Evolutionary conservation across 2,797 vertebrate genomes (phyloP).

Genomic region (Lagorchestes hirsutus): DNA sequence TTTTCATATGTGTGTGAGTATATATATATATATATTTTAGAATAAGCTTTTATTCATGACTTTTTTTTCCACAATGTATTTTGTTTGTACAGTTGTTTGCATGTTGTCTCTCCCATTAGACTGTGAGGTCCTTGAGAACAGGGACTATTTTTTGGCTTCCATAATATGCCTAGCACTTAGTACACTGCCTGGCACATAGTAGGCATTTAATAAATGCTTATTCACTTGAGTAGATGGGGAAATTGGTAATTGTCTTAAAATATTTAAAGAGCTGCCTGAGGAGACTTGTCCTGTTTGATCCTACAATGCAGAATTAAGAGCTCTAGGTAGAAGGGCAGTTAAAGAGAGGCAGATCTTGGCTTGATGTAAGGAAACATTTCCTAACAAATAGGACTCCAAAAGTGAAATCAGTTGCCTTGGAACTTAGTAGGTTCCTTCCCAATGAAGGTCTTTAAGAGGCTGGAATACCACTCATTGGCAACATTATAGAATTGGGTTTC

Average conservation of each 20-base stretch:
- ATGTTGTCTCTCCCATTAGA: not conserved
- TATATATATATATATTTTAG: not conserved
- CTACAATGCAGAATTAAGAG: not conserved
- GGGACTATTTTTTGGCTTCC: not conserved
- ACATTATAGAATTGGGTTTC: not conserved
- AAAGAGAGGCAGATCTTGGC: not conserved
- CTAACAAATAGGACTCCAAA: not conserved
- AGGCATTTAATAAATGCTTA: not conserved
- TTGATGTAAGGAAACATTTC: not conserved
- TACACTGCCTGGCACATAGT: not conserved
- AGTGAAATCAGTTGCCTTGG: not conserved
- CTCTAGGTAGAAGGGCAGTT: not conserved
- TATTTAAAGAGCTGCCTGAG: not conserved
- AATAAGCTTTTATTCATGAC: not conserved
- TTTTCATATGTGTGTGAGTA: not conserved
- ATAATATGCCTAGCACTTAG: not conserved
- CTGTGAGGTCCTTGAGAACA: not conserved
- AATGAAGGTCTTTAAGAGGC: not conserved
- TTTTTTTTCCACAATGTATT: not conserved
- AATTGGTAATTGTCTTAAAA: not conserved
- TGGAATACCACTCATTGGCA: not conserved
- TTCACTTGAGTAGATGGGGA: not conserved
- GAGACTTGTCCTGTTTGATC: not conserved
- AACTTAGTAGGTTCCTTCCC: not conserved
- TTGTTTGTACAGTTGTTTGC: too few species aligned